Conservation (phyloP, 2,888 invertebrate species). For the Patella ulyssiponensis region DNA sequence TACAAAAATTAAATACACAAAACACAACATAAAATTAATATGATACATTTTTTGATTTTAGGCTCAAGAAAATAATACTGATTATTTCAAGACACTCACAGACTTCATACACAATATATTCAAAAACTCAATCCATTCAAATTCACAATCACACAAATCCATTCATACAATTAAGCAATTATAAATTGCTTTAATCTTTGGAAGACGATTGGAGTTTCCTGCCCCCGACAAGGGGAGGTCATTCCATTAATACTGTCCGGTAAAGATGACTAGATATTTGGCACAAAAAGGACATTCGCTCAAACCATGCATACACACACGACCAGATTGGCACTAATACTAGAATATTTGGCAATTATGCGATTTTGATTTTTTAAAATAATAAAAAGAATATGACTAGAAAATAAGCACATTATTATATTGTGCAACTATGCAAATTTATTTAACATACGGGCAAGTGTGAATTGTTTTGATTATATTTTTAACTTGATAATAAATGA, state of each 20-base stretch:
- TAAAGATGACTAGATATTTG: constrained; percentile 31
- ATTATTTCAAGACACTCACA: background rate
- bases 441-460: no score
- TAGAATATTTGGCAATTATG: constrained; percentile 9
- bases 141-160: constrained; percentile 13
- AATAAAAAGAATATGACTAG: no score
- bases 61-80: background rate
- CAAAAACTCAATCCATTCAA: constrained; percentile 10
- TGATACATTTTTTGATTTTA: background rate
- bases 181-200: constrained; percentile 11
- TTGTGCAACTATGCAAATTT: no score
- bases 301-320: background rate
- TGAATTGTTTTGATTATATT: no score
- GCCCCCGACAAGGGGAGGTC: background rate
- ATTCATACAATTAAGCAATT: constrained; percentile 3
- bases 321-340: background rate
- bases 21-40: background rate
- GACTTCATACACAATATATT: background rate
- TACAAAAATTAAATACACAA: background rate
- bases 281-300: constrained; percentile 17
- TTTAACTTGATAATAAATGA: no score
- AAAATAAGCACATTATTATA: no score
- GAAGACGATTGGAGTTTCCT: constrained; percentile 31
- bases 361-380: background rate
- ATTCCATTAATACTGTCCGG: constrained; percentile 35